Base-by-base conservation (phyloP, 2,888 invertebrate species). In the Plebejus argus region DNA sequence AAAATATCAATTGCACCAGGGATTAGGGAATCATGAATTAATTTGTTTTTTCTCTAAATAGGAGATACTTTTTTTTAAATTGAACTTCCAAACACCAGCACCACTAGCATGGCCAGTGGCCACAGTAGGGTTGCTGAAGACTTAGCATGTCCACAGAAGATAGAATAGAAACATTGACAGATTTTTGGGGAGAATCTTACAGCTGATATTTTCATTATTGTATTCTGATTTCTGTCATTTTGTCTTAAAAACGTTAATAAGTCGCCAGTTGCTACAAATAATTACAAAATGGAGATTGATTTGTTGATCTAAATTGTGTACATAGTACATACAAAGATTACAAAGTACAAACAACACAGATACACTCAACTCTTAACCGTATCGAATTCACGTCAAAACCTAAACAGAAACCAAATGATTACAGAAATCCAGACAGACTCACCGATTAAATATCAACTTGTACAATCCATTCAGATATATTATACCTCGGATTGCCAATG, bases 381-480 rank as follows among this genome's bases (percentile, higher is more conserved):
- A 53, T 53, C 45, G 10, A 45, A 12, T 45, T 45, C 53, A 53
- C 18, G 53, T 53, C 53, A 53, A 39, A 53, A 53, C 53, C 53
- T 49, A 49, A 72, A 45, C 74, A 74, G 53, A 28, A 45, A 74
- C 53, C 74, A 53, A 74, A 74, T 74, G 18, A 74, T 74, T 53
- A 74, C 53, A 74, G 74, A 53, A 74, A 74, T 74, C 28, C 53
- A 53, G 74, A 74, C 74, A 33, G 53, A 74, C 53, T 74, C 28
- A 74, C 49, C 53, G 81, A 79, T 79, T 79, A 77, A 84, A 83
- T 83, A 83, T 82, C 83, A 82, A 83, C 83, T 83, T 81, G 82
- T 83, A 82, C 53, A 53, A 53, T 53, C 53, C 53, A 53, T 53
- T 53, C 53, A 18, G 5, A 53, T 3, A 18, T 15, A 49, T 49